Evolutionary conservation across 2,888 invertebrate species (phyloP), one percentile per base, ranked within the genome.

Genomic region (Polyommatus iphigenia): DNA sequence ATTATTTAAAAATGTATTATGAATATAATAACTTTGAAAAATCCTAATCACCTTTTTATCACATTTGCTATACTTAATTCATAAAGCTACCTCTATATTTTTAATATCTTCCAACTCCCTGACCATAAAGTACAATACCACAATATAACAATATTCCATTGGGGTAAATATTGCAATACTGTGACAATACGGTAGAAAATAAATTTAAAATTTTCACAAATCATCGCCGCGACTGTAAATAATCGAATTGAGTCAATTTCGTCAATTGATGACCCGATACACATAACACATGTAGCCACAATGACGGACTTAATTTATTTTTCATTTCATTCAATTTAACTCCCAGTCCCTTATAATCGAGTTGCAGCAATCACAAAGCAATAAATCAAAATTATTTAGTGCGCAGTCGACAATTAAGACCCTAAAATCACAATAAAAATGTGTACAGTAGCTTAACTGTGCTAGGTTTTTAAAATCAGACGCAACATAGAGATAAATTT

Each of bases 321-420:
- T 89, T 90, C 89, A 91, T 90, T 92, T 88, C 89, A 90, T 90
- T 91, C 91, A 92, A 93, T 93, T 92, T 89, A 89, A 86, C 84
- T 85, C 82, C 85, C 87, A 86, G 86, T 86, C 88, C 88, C 87
- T 87, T 87, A 86, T 90, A 92, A 93, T 92, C 92, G 90, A 93
- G 87, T 93, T 92, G 91, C 87, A 88, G 87, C 93, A 93, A 93
- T 94, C 92, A 91, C 89, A 90, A 91, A 88, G 89, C 89, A 82
- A 93, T 93, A 93, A 94, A 94, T 94, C 94, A 94, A 93, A 93
- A 92, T 92, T 91, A 93, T 92, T 90, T 87, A 88, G 87, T 88
- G 89, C 86, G 88, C 86, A 90, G 84, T 86, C 87, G 91, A 91
- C 92, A 92, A 92, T 92, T 92, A 91, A 87, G 87, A 84, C 83